A percentile compares a stretch with the other conserved stretches of the same genome.
These are phyloP conservation scores for Watsonalla binaria DNA, from an alignment of 2,888 invertebrate species.

Conservation along the genomic window DNA sequence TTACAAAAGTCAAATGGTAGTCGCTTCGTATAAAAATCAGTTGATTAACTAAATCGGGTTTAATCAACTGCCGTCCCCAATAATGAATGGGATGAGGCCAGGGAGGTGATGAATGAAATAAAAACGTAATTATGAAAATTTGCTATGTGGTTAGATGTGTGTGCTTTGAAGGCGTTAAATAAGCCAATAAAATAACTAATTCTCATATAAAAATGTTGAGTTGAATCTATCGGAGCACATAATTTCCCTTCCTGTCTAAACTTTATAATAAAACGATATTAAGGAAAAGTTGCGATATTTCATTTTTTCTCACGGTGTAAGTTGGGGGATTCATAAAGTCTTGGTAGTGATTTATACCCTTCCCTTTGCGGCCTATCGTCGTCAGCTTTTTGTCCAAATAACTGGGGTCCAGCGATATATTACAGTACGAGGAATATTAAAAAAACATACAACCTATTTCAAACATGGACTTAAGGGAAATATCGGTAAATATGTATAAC, in stretches of 20 bases:
- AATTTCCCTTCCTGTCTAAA: background rate
- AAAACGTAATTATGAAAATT: background rate
- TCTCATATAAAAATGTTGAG: background rate
- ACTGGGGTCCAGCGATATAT: background rate
- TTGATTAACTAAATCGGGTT: too few species aligned
- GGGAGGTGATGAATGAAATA: too few species aligned
- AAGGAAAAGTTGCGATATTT: background rate
- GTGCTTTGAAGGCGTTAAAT: background rate
- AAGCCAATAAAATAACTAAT: too few species aligned
- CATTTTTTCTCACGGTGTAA: background rate
- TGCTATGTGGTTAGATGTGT: too few species aligned
- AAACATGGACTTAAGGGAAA: too few species aligned
- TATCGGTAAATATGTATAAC: too few species aligned
- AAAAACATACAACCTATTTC: too few species aligned
- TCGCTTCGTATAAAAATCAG: too few species aligned
- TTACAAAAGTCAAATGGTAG: too few species aligned
- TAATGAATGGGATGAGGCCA: too few species aligned
- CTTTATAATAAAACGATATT: background rate
- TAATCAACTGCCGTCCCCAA: too few species aligned
- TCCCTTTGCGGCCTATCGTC: background rate
- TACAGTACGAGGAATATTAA: background rate
- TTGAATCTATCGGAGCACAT: background rate
- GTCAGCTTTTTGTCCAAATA: background rate
- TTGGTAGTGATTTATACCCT: background rate
- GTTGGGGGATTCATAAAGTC: background rate